Conservation (phyloP, 1,140 invertebrate species). For the Monomorium pharaonis region DNA sequence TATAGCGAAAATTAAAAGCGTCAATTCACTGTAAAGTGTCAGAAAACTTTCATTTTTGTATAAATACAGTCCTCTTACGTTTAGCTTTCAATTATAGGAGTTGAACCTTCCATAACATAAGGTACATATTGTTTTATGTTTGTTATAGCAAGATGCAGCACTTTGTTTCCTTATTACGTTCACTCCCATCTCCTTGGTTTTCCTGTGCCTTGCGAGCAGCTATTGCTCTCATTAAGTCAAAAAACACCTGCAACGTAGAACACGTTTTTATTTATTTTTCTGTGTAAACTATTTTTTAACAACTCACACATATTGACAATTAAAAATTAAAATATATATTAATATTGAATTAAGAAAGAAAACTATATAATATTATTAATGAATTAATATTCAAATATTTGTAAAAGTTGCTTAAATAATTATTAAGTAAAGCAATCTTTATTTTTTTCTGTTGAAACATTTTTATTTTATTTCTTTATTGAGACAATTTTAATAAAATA, state of each 20-base stretch:
- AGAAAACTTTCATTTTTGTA: conserved; percentile 71
- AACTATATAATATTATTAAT: background rate
- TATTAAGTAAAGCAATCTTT: background rate
- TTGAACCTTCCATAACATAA: conserved; percentile 59
- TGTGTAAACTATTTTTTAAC: background rate
- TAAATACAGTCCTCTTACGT: conserved; percentile 70
- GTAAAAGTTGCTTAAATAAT: no score
- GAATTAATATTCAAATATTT: background rate
- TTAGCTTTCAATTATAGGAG: conserved; percentile 65
- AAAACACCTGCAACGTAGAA: conserved; percentile 93
- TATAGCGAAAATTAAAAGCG: conserved; percentile 47
- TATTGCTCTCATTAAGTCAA: conserved; percentile 98
- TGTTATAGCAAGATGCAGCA: conserved; percentile 92
- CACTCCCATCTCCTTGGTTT: conserved; percentile 94
- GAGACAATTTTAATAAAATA: background rate
- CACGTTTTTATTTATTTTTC: conserved; percentile 48
- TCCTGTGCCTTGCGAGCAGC: conserved; percentile 97
- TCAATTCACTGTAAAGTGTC: conserved; percentile 77
- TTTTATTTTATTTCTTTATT: background rate
- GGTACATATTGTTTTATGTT: conserved; percentile 67
- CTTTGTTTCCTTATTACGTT: conserved; percentile 94
- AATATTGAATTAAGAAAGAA: background rate
- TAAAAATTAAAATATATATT: conserved; percentile 2
- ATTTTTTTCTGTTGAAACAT: background rate
- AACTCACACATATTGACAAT: background rate